A percentile compares a stretch with the other conserved stretches of the same genome.
These are phyloP conservation scores for Sebastes melanostomus DNA, from an alignment of 2,797 vertebrate species.

Conservation along the genomic window DNA sequence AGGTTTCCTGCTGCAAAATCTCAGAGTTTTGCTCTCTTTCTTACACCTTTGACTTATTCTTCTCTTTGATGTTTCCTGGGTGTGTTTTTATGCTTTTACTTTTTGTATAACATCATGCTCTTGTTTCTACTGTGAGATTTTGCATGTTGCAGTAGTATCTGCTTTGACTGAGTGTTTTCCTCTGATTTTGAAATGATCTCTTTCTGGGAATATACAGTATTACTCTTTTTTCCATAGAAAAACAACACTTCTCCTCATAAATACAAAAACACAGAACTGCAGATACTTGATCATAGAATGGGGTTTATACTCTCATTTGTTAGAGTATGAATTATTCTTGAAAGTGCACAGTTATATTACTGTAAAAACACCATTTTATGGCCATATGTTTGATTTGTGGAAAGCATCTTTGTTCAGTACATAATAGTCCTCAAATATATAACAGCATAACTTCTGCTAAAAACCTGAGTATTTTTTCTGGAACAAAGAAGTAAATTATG, in stretches of 20 bases:
- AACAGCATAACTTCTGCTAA: background rate
- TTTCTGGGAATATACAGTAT: background rate
- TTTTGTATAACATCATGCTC: constrained; percentile 10
- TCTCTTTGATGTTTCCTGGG: constrained; percentile 41
- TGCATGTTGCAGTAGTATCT: constrained; percentile 29
- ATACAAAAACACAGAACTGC: background rate
- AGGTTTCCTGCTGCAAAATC: constrained; percentile 41
- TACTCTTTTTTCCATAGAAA: background rate
- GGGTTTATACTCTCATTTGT: background rate
- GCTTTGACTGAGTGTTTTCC: constrained; percentile 5
- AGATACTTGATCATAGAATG: background rate
- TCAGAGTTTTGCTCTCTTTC: constrained; percentile 36
- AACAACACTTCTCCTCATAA: background rate
- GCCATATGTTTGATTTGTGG: background rate
- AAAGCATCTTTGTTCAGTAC: background rate
- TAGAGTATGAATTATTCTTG: background rate
- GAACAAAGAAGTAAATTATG: background rate
- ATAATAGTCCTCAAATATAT: background rate
- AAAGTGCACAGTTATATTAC: background rate
- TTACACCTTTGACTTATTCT: constrained; percentile 30
- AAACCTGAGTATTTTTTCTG: background rate
- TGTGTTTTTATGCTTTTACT: constrained; percentile 27
- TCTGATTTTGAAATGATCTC: background rate
- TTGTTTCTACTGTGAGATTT: constrained; percentile 38
- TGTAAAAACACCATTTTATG: background rate